Evolutionary conservation across 2,888 invertebrate species (phyloP), one percentile per base, ranked within the genome.

Genomic region (Cantharis rufa): DNA sequence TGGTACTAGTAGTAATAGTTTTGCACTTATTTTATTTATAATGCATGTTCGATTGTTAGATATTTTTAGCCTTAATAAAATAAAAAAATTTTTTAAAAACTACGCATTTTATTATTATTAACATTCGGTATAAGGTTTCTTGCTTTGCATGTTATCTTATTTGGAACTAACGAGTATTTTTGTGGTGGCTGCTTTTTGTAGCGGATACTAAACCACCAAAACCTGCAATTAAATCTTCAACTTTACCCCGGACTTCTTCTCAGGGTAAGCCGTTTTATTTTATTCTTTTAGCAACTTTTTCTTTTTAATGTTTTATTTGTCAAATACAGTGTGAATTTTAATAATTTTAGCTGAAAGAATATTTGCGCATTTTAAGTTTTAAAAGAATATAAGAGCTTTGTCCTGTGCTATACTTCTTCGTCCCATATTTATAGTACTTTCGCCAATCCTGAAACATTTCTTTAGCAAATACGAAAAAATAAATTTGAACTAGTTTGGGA

Each of bases 201-300:
- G 96, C 95, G 92, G 96, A 96, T 91, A 93, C 95, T 90, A 96
- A 96, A 92, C 97, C 97, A 88, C 93, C 96, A 89, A 97, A 97
- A 92, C 96, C 97, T 90, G 97, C 97, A 89, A 97, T 97, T 91
- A 97, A 97, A 92, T 96, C 96, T 88, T 96, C 96, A 86, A 96
- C 96, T 88, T 93, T 97, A 90, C 96, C 96, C 88, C 92, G 96
- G 92, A 96, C 95, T 87, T 96, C 96, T 84, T 96, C 96, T 85
- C 96, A 96, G 95, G 96, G 96, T 96, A 95, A 94, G 88, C 83
- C 74, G 78, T 81, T 76, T 73, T 76, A 64, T 69, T 69, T 66
- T 66, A 21, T 66, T 24, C 64, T n/a, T 15, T 66, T 66, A 5
- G 24, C n/a, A 11, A 24, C 24, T 21, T 66, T 21, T 13, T n/a